phyloP scores from a whole-genome alignment of 2,888 invertebrate species.

The Hedychridium roseum region DNA sequence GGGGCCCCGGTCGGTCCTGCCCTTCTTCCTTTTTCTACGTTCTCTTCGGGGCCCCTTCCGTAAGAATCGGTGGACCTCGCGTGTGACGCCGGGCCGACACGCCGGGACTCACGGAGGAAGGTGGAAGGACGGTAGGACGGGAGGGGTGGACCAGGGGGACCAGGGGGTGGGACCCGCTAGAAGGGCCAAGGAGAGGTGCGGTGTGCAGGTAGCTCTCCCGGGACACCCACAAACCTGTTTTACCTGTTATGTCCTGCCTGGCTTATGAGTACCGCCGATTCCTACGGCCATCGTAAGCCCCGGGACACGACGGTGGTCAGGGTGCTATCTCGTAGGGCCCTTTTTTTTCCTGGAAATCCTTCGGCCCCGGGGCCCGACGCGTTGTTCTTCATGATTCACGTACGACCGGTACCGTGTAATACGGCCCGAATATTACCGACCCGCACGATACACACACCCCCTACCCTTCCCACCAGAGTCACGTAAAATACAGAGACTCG shows the following conservation, averaged over 20 bases:
- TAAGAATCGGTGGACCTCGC: constrained; percentile 21
- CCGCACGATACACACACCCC: no score
- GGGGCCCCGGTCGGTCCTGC: no score
- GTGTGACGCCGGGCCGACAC: constrained; percentile 27
- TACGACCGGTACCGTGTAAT: no score
- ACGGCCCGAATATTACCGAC: no score
- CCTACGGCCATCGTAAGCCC: constrained; percentile 23
- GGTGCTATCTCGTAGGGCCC: constrained; percentile 10
- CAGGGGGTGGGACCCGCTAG: constrained; percentile 7
- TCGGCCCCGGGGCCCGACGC: no score
- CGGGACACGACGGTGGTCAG: constrained; percentile 10
- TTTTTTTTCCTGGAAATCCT: constrained; percentile 21
- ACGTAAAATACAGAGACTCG: no score
- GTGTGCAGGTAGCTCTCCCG: constrained; percentile 43
- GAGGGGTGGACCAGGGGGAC: not conserved
- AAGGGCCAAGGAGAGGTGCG: constrained; percentile 25
- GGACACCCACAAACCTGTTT: constrained; percentile 60
- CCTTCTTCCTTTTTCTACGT: constrained; percentile 7
- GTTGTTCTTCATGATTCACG: no score
- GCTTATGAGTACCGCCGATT: constrained; percentile 45
- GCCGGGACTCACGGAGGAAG: constrained; percentile 43
- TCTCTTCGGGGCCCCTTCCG: constrained; percentile 35
- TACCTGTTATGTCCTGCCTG: constrained; percentile 53
- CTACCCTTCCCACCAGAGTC: no score
- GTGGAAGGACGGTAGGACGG: not conserved